Evolutionary conservation across 2,797 vertebrate species (phyloP).

Genomic region (Hydrolagus colliei): DNA sequence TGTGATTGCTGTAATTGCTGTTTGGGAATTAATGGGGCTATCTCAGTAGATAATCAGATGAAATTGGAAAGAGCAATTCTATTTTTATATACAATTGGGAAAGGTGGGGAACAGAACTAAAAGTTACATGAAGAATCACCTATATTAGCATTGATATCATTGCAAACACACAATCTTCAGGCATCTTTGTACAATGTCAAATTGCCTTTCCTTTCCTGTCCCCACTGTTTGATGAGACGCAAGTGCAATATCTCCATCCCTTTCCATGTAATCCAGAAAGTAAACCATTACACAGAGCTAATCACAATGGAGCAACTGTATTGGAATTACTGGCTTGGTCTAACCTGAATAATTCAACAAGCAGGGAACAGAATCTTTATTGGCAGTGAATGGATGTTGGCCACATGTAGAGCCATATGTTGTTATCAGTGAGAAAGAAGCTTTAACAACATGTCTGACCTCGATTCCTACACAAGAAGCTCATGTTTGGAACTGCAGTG

Average conservation of each 20-base stretch:
- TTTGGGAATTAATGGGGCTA: not conserved
- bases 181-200: not conserved
- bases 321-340: not conserved
- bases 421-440: not conserved
- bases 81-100: not conserved
- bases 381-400: not conserved
- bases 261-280: not conserved
- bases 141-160: not conserved
- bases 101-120: not conserved
- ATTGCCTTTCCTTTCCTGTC: not conserved
- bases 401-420: not conserved
- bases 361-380: not conserved
- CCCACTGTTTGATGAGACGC: not conserved
- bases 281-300: not conserved
- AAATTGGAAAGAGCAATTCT: not conserved
- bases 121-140: not conserved
- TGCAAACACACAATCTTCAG: not conserved
- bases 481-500: not conserved
- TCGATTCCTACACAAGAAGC: not conserved
- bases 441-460: not conserved
- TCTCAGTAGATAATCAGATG: not conserved
- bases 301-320: not conserved
- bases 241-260: not conserved
- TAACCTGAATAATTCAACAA: not conserved
- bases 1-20: not conserved